Evolutionary conservation across 2,113 vertebrate species (phyloP).

Genomic region (Thamnaconus septentrionalis): DNA sequence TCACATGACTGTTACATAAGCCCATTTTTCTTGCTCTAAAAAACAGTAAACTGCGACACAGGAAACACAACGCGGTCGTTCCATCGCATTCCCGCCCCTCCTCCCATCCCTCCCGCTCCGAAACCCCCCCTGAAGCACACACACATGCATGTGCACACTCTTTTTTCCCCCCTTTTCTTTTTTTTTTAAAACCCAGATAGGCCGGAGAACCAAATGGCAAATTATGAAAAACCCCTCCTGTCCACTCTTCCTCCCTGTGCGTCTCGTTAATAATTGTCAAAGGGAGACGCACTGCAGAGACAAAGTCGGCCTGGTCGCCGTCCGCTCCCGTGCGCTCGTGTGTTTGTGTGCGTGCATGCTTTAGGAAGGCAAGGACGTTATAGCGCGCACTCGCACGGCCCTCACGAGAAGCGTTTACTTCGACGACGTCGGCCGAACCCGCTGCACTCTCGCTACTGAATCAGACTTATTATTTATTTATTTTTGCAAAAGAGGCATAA

Average conservation of each 20-base stretch:
- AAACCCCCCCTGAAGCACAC: neutral
- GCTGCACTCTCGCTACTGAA: neutral
- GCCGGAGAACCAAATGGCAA: conserved; percentile 55
- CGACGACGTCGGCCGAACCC: neutral
- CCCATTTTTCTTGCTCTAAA: conserved; percentile 86
- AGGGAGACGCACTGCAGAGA: conserved; percentile 43
- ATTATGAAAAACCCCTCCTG: conserved; percentile 61
- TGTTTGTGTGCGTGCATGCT: conserved; percentile 1
- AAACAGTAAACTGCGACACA: conserved; percentile 84
- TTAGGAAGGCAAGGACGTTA: conserved; percentile 20
- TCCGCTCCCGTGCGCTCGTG: conserved; percentile 4
- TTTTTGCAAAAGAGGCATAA: no score
- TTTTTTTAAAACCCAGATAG: conserved; percentile 18
- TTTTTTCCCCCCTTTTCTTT: conserved; percentile 2
- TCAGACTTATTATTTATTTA: neutral
- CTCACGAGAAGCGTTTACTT: conserved; percentile 37
- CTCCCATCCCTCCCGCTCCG: neutral
- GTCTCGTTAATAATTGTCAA: conserved; percentile 69
- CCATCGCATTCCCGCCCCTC: conserved; percentile 24
- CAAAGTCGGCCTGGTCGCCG: conserved; percentile 29
- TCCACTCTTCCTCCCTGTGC: conserved; percentile 56
- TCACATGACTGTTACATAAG: conserved; percentile 86
- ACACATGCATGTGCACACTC: conserved; percentile 6
- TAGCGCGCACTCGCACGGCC: conserved; percentile 25
- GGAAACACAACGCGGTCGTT: conserved; percentile 72